phyloP scores from a whole-genome alignment of 1,140 invertebrate genomes.

The Lordiphosa mommai region DNA sequence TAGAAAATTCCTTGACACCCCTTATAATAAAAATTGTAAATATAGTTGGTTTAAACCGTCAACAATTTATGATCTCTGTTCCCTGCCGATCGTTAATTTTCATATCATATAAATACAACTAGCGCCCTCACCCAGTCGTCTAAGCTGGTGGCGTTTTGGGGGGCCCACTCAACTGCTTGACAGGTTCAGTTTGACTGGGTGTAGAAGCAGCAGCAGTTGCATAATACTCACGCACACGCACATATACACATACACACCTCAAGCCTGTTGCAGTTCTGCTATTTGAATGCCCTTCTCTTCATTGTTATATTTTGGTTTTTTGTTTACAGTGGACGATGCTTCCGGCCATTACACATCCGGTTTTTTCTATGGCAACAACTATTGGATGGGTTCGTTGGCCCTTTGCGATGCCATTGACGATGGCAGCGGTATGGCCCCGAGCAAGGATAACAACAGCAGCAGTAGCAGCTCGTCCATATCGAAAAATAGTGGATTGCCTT shows the following conservation, averaged over 20 bases:
- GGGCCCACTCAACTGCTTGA: constrained; percentile 1
- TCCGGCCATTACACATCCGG: constrained; percentile 88
- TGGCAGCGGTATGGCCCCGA: constrained; percentile 2
- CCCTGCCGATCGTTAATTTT: too few relatives aligned
- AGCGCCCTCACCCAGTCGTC: background rate
- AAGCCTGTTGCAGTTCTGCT: constrained; percentile 12
- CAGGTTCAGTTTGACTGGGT: background rate
- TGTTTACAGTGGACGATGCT: constrained; percentile 87
- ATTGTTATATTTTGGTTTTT: constrained; percentile 1
- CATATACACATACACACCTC: background rate
- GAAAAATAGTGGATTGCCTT: constrained; percentile 53
- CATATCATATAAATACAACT: too few relatives aligned
- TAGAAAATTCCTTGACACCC: too few relatives aligned
- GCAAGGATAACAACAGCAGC: constrained; percentile 41
- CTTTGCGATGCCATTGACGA: constrained; percentile 86
- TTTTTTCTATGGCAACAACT: constrained; percentile 91
- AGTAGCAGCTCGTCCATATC: constrained; percentile 13
- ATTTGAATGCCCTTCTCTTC: constrained; percentile 49
- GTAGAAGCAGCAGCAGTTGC: background rate
- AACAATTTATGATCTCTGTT: too few relatives aligned
- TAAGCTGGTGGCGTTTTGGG: background rate
- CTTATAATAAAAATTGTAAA: too few relatives aligned
- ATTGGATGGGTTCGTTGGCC: constrained; percentile 88
- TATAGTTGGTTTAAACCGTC: too few relatives aligned
- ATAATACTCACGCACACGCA: constrained; percentile 4